These are phyloP conservation scores for Apodemus speciosus DNA, from an alignment of 2,113 vertebrate genomes.

Conservation along the genomic window DNA sequence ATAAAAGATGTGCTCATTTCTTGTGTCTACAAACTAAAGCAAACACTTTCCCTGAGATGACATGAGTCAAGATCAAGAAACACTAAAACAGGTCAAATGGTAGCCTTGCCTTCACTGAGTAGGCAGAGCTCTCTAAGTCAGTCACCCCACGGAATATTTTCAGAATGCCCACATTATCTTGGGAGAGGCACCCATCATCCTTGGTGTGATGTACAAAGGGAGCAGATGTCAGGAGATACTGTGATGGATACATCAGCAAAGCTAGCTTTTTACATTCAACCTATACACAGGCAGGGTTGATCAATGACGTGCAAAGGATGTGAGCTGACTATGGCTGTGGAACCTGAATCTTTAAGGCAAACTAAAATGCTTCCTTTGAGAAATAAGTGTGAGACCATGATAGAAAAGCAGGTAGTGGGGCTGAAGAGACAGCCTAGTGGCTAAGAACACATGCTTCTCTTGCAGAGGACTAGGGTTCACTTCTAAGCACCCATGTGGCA, in stretches of 20 bases:
- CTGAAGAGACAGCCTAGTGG: not conserved
- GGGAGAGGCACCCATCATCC: not conserved
- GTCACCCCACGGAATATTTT: not conserved
- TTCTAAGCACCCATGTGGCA: not conserved
- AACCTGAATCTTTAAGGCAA: conserved; percentile 4
- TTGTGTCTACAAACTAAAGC: conserved; percentile 44
- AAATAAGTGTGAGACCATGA: not conserved
- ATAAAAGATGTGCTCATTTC: conserved; percentile 3
- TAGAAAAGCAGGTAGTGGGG: not conserved
- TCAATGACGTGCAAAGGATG: conserved; percentile 13
- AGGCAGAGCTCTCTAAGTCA: not conserved
- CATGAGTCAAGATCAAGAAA: not conserved
- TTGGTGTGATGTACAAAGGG: not conserved
- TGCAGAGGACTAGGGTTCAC: not conserved
- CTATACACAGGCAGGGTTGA: not conserved
- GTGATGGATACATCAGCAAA: not conserved
- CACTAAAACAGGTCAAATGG: not conserved
- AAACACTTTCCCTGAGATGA: conserved; percentile 26
- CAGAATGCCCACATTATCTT: not conserved
- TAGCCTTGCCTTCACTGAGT: not conserved
- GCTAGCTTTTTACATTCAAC: not conserved
- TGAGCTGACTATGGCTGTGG: not conserved
- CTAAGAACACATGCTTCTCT: not conserved
- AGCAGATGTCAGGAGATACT: not conserved
- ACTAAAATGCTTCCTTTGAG: conserved; percentile 31